Conservation (phyloP, 1,140 invertebrate species). For the Aphis craccivora region DNA sequence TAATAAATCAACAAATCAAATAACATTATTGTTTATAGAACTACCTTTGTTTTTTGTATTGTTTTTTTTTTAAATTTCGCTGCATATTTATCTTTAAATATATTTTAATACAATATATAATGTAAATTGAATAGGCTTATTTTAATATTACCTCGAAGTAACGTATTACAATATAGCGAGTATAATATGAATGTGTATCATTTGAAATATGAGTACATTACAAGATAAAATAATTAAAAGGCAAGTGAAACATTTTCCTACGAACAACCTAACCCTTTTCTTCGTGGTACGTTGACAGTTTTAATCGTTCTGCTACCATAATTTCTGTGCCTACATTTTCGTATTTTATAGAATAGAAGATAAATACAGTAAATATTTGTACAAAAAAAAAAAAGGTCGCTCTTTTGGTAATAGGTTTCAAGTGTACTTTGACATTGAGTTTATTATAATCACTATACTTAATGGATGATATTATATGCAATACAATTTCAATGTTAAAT, state of each 20-base stretch:
- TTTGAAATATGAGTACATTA: not conserved
- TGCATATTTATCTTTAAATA: not conserved
- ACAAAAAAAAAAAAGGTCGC: not conserved
- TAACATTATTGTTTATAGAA: not conserved
- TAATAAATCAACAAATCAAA: not conserved
- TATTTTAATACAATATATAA: not conserved
- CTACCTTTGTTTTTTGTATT: not conserved
- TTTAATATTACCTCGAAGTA: not conserved
- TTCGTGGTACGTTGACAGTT: not conserved
- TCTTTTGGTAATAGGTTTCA: not conserved
- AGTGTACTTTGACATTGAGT: not conserved
- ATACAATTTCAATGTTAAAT: not conserved
- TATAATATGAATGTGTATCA: not conserved
- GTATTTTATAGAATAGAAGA: not conserved
- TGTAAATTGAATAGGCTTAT: not conserved
- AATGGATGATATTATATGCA: not conserved
- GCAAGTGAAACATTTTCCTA: not conserved
- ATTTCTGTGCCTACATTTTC: not conserved
- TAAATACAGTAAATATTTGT: not conserved
- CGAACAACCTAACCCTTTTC: not conserved
- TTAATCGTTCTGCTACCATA: not conserved
- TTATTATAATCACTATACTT: not conserved
- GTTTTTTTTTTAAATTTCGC: not conserved
- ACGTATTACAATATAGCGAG: not conserved
- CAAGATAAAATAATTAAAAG: constrained; percentile 8